Evolutionary conservation across 2,113 vertebrate species (phyloP).

Genomic region (Oncorhynchus gorbuscha): DNA sequence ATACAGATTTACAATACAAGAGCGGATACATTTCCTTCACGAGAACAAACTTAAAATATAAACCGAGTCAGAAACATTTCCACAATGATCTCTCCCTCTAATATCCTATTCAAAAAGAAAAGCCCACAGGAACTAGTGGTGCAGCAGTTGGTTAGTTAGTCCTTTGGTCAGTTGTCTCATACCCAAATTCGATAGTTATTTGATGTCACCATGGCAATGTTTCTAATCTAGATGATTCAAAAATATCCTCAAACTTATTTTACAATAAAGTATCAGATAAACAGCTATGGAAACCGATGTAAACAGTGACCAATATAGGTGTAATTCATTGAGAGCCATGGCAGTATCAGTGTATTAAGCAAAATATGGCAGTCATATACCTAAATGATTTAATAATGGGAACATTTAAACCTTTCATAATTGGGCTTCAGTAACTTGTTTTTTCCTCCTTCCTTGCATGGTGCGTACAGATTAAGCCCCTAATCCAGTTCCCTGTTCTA

Average conservation of each 20-base stretch:
- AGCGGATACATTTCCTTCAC: too few relatives aligned
- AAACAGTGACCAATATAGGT: conserved; percentile 52
- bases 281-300: conserved; percentile 57
- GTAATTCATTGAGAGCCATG: conserved; percentile 31
- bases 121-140: neutral
- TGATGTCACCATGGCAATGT: conserved; percentile 69
- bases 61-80: too few relatives aligned
- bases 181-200: neutral
- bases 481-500: too few relatives aligned
- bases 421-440: neutral
- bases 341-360: conserved; percentile 43
- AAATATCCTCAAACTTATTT: conserved; percentile 73
- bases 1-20: neutral
- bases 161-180: neutral
- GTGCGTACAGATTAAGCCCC: too few relatives aligned
- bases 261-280: conserved; percentile 70
- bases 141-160: neutral
- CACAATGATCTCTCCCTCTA: too few relatives aligned
- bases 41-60: too few relatives aligned
- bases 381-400: too few relatives aligned
- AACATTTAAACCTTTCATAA: neutral
- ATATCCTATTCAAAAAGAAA: neutral
- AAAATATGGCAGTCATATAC: neutral
- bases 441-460: too few relatives aligned
- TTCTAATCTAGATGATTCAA: conserved; percentile 44